These are phyloP conservation scores for Holacanthus passer DNA, from an alignment of 2,113 vertebrate species.

Conservation along the genomic window DNA sequence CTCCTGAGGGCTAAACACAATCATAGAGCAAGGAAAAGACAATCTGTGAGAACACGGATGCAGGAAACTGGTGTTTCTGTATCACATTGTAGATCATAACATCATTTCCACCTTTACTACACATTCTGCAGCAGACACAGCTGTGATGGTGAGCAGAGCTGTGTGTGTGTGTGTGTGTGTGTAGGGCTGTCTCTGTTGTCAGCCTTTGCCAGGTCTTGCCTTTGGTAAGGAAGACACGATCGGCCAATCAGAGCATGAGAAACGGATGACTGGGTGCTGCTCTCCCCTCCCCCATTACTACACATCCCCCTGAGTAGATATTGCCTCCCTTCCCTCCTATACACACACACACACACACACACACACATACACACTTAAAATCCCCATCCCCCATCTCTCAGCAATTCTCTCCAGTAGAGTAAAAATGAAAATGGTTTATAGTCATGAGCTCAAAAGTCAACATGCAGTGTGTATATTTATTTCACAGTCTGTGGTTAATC, in stretches of 20 bases:
- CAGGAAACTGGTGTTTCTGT: constrained; percentile 24
- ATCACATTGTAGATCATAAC: constrained; percentile 5
- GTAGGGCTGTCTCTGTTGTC: constrained; percentile 59
- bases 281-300: constrained; percentile 69
- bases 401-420: constrained; percentile 2
- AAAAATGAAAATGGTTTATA: constrained; percentile 41
- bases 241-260: constrained; percentile 68
- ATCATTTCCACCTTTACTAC: constrained; percentile 19
- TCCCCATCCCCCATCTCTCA: constrained; percentile 54
- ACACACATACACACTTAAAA: background rate
- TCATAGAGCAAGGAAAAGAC: constrained; percentile 3
- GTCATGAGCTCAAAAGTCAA: constrained; percentile 20
- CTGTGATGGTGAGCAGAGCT: constrained; percentile 5
- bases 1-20: constrained; percentile 19
- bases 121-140: constrained; percentile 16
- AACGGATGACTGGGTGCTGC: constrained; percentile 53
- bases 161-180: constrained; percentile 18
- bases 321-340: constrained; percentile 2
- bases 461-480: background rate
- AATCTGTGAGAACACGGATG: background rate
- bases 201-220: constrained; percentile 67
- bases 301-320: constrained; percentile 58
- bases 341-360: constrained; percentile 13
- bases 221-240: constrained; percentile 48
- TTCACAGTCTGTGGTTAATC: background rate